These are phyloP conservation scores for Dynastes maya DNA, from an alignment of 2,888 invertebrate species.

Conservation along the genomic window DNA sequence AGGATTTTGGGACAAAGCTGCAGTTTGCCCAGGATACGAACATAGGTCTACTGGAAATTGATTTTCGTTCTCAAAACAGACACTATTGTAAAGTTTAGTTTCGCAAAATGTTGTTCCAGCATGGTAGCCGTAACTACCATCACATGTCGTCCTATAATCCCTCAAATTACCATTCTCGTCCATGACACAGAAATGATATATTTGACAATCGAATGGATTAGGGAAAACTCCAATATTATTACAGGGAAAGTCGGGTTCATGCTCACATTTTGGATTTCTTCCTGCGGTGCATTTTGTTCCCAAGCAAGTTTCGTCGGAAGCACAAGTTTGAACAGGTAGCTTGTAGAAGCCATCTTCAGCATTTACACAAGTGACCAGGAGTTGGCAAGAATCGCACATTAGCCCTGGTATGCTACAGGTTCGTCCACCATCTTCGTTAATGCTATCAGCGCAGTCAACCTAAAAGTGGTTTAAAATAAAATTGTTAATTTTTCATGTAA, in stretches of 20 bases:
- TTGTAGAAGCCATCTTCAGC: conserved; percentile 13
- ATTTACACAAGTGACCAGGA: conserved; percentile 11
- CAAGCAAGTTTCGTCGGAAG: conserved; percentile 2
- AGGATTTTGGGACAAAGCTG: conserved; percentile 36
- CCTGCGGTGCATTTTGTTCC: conserved; percentile 16
- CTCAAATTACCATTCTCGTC: neutral
- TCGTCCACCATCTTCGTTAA: neutral
- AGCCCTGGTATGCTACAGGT: conserved; percentile 19
- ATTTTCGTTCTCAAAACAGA: neutral
- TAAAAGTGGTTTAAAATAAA: neutral
- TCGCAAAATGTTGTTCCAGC: conserved; percentile 51
- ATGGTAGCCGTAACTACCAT: conserved; percentile 48
- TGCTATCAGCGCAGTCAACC: neutral
- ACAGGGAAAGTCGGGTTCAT: conserved; percentile 32
- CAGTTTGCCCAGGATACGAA: conserved; percentile 35
- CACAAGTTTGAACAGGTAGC: conserved; percentile 7
- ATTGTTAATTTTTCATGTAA: too few relatives aligned
- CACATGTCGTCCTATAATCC: conserved; percentile 37
- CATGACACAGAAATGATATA: conserved; percentile 33
- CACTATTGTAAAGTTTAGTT: conserved; percentile 17
- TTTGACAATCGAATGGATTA: conserved; percentile 37
- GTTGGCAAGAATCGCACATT: conserved; percentile 26
- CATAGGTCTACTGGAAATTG: conserved; percentile 49
- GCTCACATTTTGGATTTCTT: conserved; percentile 14
- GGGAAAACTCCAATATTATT: conserved; percentile 39